phyloP scores from a whole-genome alignment of 2,888 invertebrate species.

The Sminthurides aquaticus region DNA sequence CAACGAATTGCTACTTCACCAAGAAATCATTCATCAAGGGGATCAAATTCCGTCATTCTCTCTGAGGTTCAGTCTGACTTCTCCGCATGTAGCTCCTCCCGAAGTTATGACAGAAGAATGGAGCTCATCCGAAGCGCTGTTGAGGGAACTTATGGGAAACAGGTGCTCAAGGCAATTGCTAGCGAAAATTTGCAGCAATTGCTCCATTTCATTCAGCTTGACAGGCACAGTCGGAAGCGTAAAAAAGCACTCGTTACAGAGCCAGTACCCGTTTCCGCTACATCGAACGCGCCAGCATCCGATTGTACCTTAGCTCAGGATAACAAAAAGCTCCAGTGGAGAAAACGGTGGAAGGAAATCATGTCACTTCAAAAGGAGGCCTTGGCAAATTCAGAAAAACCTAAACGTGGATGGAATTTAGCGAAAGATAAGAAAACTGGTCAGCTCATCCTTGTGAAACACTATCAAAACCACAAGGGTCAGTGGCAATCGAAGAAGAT shows the following conservation, averaged over 20 bases:
- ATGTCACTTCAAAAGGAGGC: not conserved
- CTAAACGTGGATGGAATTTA: constrained; percentile 7
- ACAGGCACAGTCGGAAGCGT: not conserved
- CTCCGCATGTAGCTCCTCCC: too few species aligned
- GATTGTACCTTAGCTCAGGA: too few species aligned
- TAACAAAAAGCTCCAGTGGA: constrained; percentile 9
- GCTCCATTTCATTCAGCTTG: constrained; percentile 17
- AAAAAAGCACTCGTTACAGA: not conserved
- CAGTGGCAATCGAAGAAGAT: constrained; percentile 6
- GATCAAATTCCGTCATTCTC: too few species aligned
- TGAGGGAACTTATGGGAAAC: constrained; percentile 17
- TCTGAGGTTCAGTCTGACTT: too few species aligned
- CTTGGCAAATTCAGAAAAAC: not conserved
- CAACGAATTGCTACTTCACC: too few species aligned
- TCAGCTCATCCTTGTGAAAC: constrained; percentile 9
- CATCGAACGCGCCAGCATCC: not conserved
- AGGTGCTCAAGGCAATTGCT: constrained; percentile 9
- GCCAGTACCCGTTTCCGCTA: not conserved
- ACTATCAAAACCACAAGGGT: constrained; percentile 4
- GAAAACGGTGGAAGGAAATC: constrained; percentile 16
- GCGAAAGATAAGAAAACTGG: constrained; percentile 5
- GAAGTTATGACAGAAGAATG: too few species aligned
- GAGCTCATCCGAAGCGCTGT: too few species aligned
- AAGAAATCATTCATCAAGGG: too few species aligned
- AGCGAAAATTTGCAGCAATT: constrained; percentile 14